Percentiles rank a stretch among this genome's conserved stretches.
These are phyloP conservation scores for Molorchus minor DNA, from an alignment of 2,888 invertebrate genomes.

Conservation along the genomic window DNA sequence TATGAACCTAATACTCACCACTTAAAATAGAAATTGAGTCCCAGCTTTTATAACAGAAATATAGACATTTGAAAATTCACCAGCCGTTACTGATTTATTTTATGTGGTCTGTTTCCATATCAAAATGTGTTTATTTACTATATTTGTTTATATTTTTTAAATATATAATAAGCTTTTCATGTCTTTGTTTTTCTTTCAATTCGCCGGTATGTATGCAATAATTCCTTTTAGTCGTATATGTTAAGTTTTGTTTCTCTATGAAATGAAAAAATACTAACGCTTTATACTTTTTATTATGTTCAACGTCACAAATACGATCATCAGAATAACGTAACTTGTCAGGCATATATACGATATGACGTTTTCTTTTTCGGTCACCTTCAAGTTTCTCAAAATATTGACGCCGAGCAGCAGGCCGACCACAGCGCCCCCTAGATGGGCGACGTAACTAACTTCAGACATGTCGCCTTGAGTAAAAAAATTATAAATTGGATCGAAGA, in stretches of 20 bases:
- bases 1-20: too few species aligned
- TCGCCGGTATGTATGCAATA: too few species aligned
- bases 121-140: too few species aligned
- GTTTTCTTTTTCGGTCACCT: conserved; percentile 69
- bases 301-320: conserved; percentile 58
- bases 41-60: too few species aligned
- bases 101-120: too few species aligned
- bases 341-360: conserved; percentile 75
- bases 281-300: conserved; percentile 27
- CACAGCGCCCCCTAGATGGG: conserved; percentile 76
- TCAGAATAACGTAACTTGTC: conserved; percentile 73
- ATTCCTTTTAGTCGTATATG: too few species aligned
- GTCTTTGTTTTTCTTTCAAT: too few species aligned
- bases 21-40: too few species aligned
- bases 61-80: too few species aligned
- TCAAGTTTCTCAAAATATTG: conserved; percentile 70
- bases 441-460: conserved; percentile 74
- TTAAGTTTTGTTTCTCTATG: neutral
- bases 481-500: conserved; percentile 56
- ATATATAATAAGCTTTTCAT: too few species aligned
- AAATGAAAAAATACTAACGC: neutral
- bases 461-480: conserved; percentile 67
- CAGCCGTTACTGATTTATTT: too few species aligned
- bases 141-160: too few species aligned
- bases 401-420: conserved; percentile 80